Evolutionary conservation across 2,888 invertebrate genomes (phyloP).

Genomic region (Luperina nickerlii): DNA sequence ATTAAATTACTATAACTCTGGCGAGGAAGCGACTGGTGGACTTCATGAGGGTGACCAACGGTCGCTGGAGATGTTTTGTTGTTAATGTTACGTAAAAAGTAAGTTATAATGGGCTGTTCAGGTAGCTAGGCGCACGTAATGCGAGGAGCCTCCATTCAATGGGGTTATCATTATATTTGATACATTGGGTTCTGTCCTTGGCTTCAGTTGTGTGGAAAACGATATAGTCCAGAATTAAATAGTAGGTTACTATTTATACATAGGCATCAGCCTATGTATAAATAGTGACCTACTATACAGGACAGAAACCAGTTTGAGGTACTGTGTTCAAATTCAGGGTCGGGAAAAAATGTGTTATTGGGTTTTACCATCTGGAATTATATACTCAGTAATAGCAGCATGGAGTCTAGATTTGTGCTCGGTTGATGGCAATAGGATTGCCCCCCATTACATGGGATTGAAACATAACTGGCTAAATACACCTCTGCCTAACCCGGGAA

Average conservation of each 20-base stretch:
- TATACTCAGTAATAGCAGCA: not conserved
- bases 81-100: constrained; percentile 55
- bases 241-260: not conserved
- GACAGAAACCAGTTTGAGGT: not conserved
- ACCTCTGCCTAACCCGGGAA: not conserved
- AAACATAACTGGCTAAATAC: not conserved
- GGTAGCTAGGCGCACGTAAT: constrained; percentile 35
- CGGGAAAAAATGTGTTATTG: not conserved
- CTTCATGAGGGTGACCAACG: constrained; percentile 63
- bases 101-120: constrained; percentile 38
- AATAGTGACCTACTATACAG: no score
- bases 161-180: constrained; percentile 32
- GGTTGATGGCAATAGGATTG: not conserved
- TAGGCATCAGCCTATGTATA: not conserved
- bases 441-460: not conserved
- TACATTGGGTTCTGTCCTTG: constrained; percentile 23
- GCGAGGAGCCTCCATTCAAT: constrained; percentile 30
- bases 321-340: not conserved
- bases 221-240: not conserved
- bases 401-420: not conserved
- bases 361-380: not conserved
- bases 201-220: constrained; percentile 21
- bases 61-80: constrained; percentile 52
- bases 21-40: constrained; percentile 66
- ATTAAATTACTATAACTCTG: constrained; percentile 88